A percentile compares a stretch with the other conserved stretches of the same genome.
Evolutionary conservation across 2,113 vertebrate species (phyloP).

Genomic region (Triplophysa rosa): DNA sequence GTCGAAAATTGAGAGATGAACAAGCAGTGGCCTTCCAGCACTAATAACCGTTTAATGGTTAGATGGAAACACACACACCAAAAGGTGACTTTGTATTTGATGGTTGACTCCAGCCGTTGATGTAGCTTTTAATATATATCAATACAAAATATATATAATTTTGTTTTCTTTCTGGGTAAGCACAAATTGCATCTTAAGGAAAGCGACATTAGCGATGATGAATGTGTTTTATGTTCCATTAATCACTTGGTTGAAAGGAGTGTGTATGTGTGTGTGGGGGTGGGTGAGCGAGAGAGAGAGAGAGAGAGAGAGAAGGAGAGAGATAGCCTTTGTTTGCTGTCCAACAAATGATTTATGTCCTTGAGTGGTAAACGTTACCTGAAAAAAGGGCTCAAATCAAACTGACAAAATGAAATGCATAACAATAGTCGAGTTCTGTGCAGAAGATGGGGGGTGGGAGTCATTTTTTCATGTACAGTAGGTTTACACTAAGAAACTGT

Average conservation of each 20-base stretch:
- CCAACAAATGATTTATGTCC: constrained; percentile 59
- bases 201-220: constrained; percentile 70
- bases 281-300: constrained; percentile 30
- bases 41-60: constrained; percentile 65
- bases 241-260: constrained; percentile 67
- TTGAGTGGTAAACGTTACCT: constrained; percentile 32
- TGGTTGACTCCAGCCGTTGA: constrained; percentile 36
- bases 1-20: constrained; percentile 55
- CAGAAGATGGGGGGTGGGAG: constrained; percentile 30
- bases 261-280: constrained; percentile 36
- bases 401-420: constrained; percentile 62
- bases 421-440: constrained; percentile 36
- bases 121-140: neutral
- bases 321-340: constrained; percentile 63
- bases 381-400: constrained; percentile 53
- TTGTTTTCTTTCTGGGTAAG: constrained; percentile 57
- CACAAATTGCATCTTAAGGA: constrained; percentile 66
- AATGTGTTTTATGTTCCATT: constrained; percentile 71
- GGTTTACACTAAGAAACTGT: constrained; percentile 35
- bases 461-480: constrained; percentile 31
- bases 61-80: constrained; percentile 29
- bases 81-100: neutral
- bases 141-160: neutral
- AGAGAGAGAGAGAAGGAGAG: constrained; percentile 33
- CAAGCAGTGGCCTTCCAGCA: constrained; percentile 42